Percentiles rank a stretch among this genome's conserved stretches.
phyloP scores from a whole-genome alignment of 2,888 invertebrate species.

The Microdon myrmicae region DNA sequence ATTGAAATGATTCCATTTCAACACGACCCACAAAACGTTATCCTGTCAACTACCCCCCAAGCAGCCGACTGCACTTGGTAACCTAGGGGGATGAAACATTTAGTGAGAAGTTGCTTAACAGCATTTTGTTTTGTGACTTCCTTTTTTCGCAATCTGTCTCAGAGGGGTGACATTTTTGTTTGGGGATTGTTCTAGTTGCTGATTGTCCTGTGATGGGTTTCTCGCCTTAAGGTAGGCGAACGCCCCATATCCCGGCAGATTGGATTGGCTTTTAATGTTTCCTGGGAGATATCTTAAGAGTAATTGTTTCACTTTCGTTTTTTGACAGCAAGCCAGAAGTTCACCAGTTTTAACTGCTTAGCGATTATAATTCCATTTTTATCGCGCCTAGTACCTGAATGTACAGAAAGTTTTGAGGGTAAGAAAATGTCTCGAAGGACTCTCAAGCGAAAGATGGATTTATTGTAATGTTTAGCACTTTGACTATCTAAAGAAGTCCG shows the following conservation, averaged over 20 bases:
- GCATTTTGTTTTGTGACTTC: not conserved
- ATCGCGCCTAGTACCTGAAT: conserved; percentile 14
- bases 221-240: conserved; percentile 25
- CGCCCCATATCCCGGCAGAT: conserved; percentile 63
- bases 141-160: conserved; percentile 38
- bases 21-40: conserved; percentile 10
- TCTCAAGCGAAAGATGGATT: conserved; percentile 26
- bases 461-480: conserved; percentile 33
- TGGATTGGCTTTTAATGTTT: conserved; percentile 67
- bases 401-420: not conserved
- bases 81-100: conserved; percentile 49
- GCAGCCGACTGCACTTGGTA: conserved; percentile 12
- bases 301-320: conserved; percentile 64
- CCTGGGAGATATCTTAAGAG: conserved; percentile 67
- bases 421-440: conserved; percentile 15
- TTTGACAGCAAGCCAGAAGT: not conserved
- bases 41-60: conserved; percentile 10
- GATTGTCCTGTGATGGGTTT: conserved; percentile 46
- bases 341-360: conserved; percentile 39
- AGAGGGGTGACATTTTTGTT: conserved; percentile 63
- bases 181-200: conserved; percentile 53
- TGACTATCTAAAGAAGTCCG: conserved; percentile 18
- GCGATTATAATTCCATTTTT: conserved; percentile 52
- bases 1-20: conserved; percentile 22
- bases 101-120: conserved; percentile 38